Percentiles rank a stretch among this genome's conserved stretches.
Conservation (phyloP, 2,888 invertebrate species). For the Scaptomyza parva region DNA sequence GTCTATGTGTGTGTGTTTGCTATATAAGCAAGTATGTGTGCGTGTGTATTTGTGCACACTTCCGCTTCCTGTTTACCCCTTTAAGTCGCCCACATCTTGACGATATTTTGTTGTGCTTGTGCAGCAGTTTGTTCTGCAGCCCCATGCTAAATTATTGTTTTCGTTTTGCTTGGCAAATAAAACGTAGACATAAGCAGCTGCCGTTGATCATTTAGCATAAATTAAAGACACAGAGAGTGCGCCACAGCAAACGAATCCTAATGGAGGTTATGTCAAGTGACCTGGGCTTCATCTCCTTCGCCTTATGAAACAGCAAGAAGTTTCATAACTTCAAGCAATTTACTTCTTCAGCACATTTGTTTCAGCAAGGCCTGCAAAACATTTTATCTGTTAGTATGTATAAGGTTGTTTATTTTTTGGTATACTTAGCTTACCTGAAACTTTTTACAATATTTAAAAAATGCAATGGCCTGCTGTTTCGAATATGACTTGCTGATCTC, state of each 20-base stretch:
- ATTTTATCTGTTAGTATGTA: too few relatives aligned
- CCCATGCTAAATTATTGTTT: conserved; percentile 72
- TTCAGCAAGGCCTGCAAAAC: not conserved
- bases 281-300: not conserved
- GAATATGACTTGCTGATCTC: too few relatives aligned
- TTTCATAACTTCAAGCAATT: not conserved
- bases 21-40: conserved; percentile 17
- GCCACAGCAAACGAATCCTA: conserved; percentile 50
- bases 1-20: conserved; percentile 14
- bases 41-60: conserved; percentile 46
- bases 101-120: conserved; percentile 68
- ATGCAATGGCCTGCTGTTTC: too few relatives aligned
- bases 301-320: not conserved
- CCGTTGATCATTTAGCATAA: conserved; percentile 77
- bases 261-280: conserved; percentile 57
- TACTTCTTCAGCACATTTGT: conserved; percentile 2
- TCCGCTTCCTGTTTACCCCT: conserved; percentile 75
- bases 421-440: too few relatives aligned
- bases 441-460: too few relatives aligned
- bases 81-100: conserved; percentile 33
- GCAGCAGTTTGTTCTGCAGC: conserved; percentile 53
- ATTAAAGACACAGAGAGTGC: conserved; percentile 45
- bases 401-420: too few relatives aligned
- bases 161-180: conserved; percentile 75
- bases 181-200: conserved; percentile 72